Base-by-base conservation (phyloP, 2,113 vertebrate genomes). In the Antigone vipio region DNA sequence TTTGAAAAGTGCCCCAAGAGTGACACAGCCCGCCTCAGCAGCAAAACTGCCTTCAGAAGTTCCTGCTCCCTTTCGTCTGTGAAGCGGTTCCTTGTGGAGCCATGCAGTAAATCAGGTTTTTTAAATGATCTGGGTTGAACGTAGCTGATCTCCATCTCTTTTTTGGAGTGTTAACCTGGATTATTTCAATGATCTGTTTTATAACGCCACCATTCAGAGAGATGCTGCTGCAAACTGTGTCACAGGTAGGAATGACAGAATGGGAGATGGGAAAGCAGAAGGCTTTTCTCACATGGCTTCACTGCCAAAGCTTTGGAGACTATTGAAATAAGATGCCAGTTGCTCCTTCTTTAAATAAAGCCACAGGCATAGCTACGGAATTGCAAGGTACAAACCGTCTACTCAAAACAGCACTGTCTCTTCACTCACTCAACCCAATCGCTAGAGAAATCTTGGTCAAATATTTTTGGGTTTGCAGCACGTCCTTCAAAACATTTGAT, bases 41-140 rank as follows among this genome's bases (percentile, higher is more conserved):
- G 63, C 58, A 76, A 44, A 93, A 75, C 13, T 62, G 8, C 8
- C 12, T 69, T 77, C 40, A 21, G 20, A 74, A 56, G 32, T 84
- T 91, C 32, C 55, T 53, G n/a, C n/a, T 84, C 38, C 59, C 12
- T 38, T 14, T 74, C 55, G 32, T 30, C 44, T 0, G 0, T 42
- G 63, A 84, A 74, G 20, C 0, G 0, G 9, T 80, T 80, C 24
- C 52, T 91, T 77, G 19, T 24, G 32, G 18, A 95, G 18, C 18
- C 20, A 24, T 23, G 34, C 12, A 77, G 38, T 62, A 35, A 77
- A 23, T 63, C 18, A 19, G 26, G 1, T 4, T 71, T 91, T 60
- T 80, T 3, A 52, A 84, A 47, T 58, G 6, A 32, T 30, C 35
- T 12, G 13, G 7, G 30, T 34, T 69, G 47, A 66, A 56, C 2